Evolutionary conservation across 1,140 invertebrate species (phyloP).

Genomic region (Steinernema khuongi): DNA sequence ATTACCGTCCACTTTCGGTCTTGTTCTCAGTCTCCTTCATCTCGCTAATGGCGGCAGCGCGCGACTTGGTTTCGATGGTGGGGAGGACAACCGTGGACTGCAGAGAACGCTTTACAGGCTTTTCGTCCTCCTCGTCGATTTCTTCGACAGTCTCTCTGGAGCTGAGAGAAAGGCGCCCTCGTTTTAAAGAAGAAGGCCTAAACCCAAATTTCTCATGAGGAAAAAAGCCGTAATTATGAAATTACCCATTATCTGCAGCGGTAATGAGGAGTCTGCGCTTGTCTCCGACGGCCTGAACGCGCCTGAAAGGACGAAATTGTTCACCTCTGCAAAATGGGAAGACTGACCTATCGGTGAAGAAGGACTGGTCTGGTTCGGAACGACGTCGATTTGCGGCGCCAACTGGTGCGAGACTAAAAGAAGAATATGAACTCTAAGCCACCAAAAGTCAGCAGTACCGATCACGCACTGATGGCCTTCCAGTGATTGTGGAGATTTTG

Average conservation of each 20-base stretch:
- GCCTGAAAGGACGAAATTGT: not conserved
- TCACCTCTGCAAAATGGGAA: not conserved
- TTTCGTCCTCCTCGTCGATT: constrained; percentile 6
- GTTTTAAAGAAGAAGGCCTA: not conserved
- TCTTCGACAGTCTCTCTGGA: not conserved
- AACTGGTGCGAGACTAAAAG: not conserved
- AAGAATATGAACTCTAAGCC: not conserved
- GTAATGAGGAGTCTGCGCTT: not conserved
- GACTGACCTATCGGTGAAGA: not conserved
- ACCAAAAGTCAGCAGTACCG: not conserved
- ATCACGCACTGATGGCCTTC: not conserved
- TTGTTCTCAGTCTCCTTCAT: not conserved
- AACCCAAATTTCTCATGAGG: not conserved
- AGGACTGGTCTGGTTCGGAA: not conserved
- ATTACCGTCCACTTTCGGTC: not conserved
- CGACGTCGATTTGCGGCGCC: not conserved
- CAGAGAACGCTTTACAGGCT: constrained; percentile 16
- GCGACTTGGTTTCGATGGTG: constrained; percentile 1
- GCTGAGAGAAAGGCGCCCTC: not conserved
- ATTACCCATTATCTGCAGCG: not conserved
- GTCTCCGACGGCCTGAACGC: not conserved
- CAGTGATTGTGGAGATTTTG: not conserved
- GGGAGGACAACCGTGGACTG: not conserved
- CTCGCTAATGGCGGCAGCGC: not conserved
- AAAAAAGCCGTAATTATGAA: not conserved